A percentile compares a stretch with the other conserved stretches of the same genome.
Conservation (phyloP, 2,797 vertebrate species). For the Hapalemur alaotrensis region DNA sequence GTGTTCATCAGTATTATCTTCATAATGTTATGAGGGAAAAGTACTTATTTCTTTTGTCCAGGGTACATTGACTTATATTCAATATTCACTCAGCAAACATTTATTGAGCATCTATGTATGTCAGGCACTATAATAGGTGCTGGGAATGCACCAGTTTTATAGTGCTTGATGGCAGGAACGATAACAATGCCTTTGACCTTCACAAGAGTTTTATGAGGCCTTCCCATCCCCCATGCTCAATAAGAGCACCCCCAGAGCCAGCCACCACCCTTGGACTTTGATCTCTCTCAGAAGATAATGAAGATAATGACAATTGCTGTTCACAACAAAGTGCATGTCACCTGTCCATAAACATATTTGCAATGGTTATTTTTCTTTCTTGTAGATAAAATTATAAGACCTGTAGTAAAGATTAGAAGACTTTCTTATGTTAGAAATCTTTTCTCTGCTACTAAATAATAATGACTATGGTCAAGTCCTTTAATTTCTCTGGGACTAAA, state of each 20-base stretch:
- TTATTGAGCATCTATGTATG: not conserved
- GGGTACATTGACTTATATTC: not conserved
- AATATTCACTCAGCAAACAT: not conserved
- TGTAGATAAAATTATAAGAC: not conserved
- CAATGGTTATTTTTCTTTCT: not conserved
- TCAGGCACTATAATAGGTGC: not conserved
- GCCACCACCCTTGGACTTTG: not conserved
- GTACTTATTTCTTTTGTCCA: not conserved
- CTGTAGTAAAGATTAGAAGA: slow-evolving; percentile 1
- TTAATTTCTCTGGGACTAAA: not conserved
- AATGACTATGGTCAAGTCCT: not conserved
- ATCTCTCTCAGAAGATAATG: not conserved
- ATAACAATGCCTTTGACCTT: not conserved
- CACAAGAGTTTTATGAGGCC: not conserved
- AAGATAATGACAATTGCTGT: not conserved
- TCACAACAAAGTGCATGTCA: not conserved
- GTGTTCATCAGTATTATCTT: not conserved
- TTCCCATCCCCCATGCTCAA: not conserved
- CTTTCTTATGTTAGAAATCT: not conserved
- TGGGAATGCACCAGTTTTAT: not conserved
- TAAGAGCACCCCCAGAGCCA: not conserved
- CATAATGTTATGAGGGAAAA: not conserved
- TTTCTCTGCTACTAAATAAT: slow-evolving; percentile 13
- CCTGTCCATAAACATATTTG: not conserved
- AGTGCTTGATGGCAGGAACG: not conserved